A percentile compares a stretch with the other conserved stretches of the same genome.
phyloP scores from a whole-genome alignment of 2,113 vertebrate genomes.

The Artemisiospiza belli region DNA sequence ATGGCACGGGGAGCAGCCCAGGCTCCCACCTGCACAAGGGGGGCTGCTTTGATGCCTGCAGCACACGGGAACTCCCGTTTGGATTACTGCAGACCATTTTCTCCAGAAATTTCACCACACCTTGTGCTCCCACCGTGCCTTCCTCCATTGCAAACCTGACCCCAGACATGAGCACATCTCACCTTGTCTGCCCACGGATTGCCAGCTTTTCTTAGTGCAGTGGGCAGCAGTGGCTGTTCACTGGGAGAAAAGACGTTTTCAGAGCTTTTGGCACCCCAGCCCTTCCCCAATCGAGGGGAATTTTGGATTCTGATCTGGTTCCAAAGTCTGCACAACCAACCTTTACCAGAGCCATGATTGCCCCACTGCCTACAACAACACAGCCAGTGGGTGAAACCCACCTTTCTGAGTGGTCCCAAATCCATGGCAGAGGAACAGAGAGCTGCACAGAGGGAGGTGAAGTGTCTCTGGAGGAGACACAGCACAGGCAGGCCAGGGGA shows the following conservation, averaged over 20 bases:
- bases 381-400: not conserved
- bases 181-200: fast-evolving
- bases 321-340: not conserved
- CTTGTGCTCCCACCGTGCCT: not conserved
- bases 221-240: not conserved
- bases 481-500: not conserved
- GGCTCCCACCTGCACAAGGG: not conserved
- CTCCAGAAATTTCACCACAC: not conserved
- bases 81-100: not conserved
- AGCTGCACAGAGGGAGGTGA: not conserved
- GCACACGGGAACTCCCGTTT: fast-evolving
- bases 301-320: not conserved
- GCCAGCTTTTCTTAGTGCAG: not conserved
- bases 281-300: not conserved
- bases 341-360: not conserved
- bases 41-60: conserved; percentile 2
- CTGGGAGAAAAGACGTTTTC: not conserved
- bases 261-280: not conserved
- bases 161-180: fast-evolving
- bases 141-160: not conserved
- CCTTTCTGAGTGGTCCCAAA: not conserved
- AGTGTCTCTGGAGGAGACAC: not conserved
- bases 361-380: not conserved
- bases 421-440: not conserved
- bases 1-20: fast-evolving